Percentiles rank a stretch among this genome's conserved stretches.
These are phyloP conservation scores for Hypanus sabinus DNA, from an alignment of 2,113 vertebrate species.

Conservation along the genomic window DNA sequence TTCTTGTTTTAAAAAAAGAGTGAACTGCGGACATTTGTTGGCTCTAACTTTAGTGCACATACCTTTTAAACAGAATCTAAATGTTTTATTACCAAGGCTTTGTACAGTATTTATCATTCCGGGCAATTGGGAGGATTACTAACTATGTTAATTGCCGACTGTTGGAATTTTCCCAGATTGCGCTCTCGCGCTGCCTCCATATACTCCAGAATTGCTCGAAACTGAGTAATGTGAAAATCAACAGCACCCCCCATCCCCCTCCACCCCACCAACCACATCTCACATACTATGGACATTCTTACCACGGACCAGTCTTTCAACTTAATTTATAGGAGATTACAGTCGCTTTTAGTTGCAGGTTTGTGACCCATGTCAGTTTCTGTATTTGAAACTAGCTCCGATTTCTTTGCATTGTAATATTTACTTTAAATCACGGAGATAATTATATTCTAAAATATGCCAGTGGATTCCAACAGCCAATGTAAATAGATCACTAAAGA, in stretches of 20 bases:
- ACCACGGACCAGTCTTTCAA: not conserved
- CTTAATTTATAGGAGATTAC: constrained; percentile 62
- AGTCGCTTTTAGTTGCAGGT: constrained; percentile 59
- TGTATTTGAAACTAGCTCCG: constrained; percentile 57
- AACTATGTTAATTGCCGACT: constrained; percentile 60
- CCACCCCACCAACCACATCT: no score
- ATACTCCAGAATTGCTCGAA: not conserved
- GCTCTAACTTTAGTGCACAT: constrained; percentile 49
- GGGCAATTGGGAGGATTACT: constrained; percentile 43
- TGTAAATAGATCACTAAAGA: constrained; percentile 86
- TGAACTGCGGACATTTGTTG: constrained; percentile 53
- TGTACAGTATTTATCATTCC: constrained; percentile 74
- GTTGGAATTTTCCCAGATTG: constrained; percentile 43
- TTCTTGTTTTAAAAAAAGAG: constrained; percentile 66
- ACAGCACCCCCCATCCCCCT: no score
- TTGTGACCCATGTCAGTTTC: constrained; percentile 69
- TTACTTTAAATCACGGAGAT: constrained; percentile 88
- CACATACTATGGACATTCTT: not conserved
- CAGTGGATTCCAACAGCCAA: constrained; percentile 63
- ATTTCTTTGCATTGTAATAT: constrained; percentile 73
- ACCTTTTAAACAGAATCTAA: constrained; percentile 52
- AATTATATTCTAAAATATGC: constrained; percentile 68
- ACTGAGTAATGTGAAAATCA: not conserved
- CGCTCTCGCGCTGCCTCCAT: not conserved
- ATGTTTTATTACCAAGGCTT: constrained; percentile 62